phyloP scores from a whole-genome alignment of 2,797 vertebrate species.

The Melanotaenia parkinsoni region DNA sequence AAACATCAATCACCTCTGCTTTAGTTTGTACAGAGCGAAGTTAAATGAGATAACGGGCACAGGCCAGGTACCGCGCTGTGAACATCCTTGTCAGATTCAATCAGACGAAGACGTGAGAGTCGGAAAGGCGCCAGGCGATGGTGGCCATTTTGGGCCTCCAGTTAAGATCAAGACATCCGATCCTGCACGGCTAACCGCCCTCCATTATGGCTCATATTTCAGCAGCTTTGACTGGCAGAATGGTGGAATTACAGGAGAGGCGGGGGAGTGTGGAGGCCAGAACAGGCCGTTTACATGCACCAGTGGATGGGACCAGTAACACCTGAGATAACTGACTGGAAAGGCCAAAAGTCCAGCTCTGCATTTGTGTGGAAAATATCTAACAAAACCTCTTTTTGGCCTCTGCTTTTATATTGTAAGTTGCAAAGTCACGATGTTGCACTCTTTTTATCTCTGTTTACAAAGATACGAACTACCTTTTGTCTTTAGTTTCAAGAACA shows the following conservation, averaged over 20 bases:
- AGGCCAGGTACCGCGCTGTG: not conserved
- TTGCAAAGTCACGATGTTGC: too few relatives aligned
- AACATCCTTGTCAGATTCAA: conserved; percentile 2
- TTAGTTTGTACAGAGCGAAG: not conserved
- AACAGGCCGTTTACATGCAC: conserved; percentile 44
- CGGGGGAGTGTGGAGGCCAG: conserved; percentile 2
- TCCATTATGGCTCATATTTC: conserved; percentile 67
- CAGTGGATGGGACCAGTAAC: conserved; percentile 9
- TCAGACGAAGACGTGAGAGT: not conserved
- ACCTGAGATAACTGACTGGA: conserved; percentile 4
- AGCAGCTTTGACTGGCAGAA: conserved; percentile 55
- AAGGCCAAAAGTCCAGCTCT: not conserved
- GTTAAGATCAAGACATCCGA: conserved; percentile 53
- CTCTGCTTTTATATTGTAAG: too few relatives aligned
- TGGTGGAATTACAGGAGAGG: conserved; percentile 69
- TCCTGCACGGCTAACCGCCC: conserved; percentile 42
- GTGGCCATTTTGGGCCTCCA: conserved; percentile 39
- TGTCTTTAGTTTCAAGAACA: too few relatives aligned
- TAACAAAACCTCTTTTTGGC: not conserved
- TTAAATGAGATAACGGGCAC: not conserved
- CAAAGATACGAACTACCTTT: too few relatives aligned
- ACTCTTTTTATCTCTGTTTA: not conserved
- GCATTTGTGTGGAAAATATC: not conserved
- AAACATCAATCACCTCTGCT: not conserved
- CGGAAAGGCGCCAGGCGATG: conserved; percentile 16